Percentiles rank a stretch among this genome's conserved stretches.
phyloP scores from a whole-genome alignment of 1,140 invertebrate genomes.

The Paramacrobiotus metropolitanus region DNA sequence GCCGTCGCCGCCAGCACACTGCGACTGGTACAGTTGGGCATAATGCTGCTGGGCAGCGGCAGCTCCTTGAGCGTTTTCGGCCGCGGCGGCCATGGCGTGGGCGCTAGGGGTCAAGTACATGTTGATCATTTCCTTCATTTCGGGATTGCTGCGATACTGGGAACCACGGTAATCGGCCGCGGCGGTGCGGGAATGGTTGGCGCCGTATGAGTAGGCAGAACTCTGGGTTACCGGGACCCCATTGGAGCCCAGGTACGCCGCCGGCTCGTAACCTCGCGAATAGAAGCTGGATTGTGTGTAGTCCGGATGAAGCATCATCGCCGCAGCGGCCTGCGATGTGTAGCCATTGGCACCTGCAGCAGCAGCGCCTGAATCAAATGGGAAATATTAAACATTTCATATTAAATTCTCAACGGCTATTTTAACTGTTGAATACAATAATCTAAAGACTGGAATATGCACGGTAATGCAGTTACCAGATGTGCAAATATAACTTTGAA shows the following conservation, averaged over 20 bases:
- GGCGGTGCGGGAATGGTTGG: neutral
- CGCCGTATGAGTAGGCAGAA: neutral
- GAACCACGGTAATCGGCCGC: neutral
- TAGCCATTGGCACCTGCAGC: constrained; percentile 19
- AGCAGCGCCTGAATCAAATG: no score
- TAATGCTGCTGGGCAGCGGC: neutral
- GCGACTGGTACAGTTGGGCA: neutral
- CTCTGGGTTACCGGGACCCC: neutral
- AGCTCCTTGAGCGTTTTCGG: neutral
- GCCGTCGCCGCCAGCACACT: neutral
- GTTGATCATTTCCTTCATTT: neutral
- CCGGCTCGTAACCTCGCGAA: neutral
- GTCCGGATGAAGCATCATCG: constrained; percentile 8
- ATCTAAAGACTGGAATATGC: no score
- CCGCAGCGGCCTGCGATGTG: constrained; percentile 14
- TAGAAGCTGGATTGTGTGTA: neutral
- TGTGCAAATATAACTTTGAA: no score
- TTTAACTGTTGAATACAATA: no score
- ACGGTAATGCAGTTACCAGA: no score
- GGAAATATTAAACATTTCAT: no score
- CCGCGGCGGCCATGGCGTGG: neutral
- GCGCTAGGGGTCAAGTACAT: neutral
- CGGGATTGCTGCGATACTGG: no score
- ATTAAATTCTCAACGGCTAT: no score
- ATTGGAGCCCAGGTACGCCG: neutral